A percentile compares a stretch with the other conserved stretches of the same genome.
phyloP scores from a whole-genome alignment of 2,113 vertebrate genomes.

The Rhagologus leucostigma region DNA sequence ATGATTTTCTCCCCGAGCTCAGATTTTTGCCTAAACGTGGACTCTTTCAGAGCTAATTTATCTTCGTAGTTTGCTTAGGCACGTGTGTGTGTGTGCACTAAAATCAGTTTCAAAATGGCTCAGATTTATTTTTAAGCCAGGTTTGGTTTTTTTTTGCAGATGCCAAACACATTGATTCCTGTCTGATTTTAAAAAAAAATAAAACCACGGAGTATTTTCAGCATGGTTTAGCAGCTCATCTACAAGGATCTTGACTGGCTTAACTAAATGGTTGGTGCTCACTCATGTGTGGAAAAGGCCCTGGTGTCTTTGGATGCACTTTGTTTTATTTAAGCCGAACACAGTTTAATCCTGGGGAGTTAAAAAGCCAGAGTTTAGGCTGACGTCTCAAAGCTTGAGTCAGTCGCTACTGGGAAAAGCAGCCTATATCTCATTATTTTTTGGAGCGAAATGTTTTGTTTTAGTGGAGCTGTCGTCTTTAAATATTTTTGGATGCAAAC shows the following conservation, averaged over 20 bases:
- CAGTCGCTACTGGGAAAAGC: not conserved
- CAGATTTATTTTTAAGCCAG: slow-evolving; percentile 3
- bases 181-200: not conserved
- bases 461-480: accelerated
- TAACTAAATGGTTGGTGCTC: not conserved
- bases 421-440: not conserved
- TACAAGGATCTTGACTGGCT: not conserved
- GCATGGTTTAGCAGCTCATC: not conserved
- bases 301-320: not conserved
- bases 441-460: not conserved
- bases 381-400: not conserved
- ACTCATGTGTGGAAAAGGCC: not conserved
- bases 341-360: not conserved
- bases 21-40: not conserved
- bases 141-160: not conserved
- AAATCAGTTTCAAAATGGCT: not conserved
- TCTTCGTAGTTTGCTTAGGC: not conserved
- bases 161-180: not conserved
- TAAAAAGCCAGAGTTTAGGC: not conserved
- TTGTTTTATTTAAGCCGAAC: not conserved
- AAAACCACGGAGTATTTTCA: not conserved
- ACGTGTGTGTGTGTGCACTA: not conserved
- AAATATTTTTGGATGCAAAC: not conserved
- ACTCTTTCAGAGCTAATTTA: not conserved
- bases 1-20: not conserved